Evolutionary conservation across 2,113 vertebrate species (phyloP).

Genomic region (Hirundichthys speculiger): DNA sequence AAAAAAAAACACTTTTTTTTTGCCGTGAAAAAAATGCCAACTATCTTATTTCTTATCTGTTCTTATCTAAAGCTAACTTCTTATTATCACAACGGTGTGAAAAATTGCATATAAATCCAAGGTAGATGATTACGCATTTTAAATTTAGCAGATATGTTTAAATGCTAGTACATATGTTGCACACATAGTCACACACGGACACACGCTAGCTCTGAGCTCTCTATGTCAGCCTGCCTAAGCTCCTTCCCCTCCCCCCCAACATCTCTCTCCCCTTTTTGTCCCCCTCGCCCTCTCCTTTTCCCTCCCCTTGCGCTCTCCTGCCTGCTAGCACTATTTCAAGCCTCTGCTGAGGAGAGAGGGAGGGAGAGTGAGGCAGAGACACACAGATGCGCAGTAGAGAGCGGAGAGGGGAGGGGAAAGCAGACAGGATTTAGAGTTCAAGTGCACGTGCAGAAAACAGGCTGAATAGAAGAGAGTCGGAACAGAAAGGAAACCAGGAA

Average conservation of each 20-base stretch:
- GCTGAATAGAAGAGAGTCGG: conserved; percentile 68
- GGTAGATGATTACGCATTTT: conserved; percentile 48
- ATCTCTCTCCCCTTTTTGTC: conserved; percentile 79
- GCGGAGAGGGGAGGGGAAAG: conserved; percentile 63
- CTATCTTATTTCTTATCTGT: no score
- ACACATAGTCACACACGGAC: conserved; percentile 39
- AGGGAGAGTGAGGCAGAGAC: conserved; percentile 51
- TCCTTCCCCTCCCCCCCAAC: conserved; percentile 76
- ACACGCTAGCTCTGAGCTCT: conserved; percentile 55
- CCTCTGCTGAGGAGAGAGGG: conserved; percentile 60
- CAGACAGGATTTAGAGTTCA: conserved; percentile 83
- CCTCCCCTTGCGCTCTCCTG: conserved; percentile 66
- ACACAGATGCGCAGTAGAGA: conserved; percentile 57
- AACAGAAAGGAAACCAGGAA: conserved; percentile 75
- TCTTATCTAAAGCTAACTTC: no score
- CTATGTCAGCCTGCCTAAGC: conserved; percentile 68
- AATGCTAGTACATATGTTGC: conserved; percentile 1
- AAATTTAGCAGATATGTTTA: conserved; percentile 45
- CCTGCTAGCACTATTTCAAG: conserved; percentile 79
- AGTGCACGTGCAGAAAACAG: conserved; percentile 82
- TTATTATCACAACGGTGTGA: conserved; percentile 12
- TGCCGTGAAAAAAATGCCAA: conserved; percentile 26
- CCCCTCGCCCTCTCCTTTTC: conserved; percentile 72
- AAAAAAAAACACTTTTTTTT: conserved; percentile 28
- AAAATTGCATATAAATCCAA: conserved; percentile 30